Percentiles rank a stretch among this genome's conserved stretches.
Evolutionary conservation across 2,888 invertebrate species (phyloP).

Genomic region (Ochropleura leucogaster): DNA sequence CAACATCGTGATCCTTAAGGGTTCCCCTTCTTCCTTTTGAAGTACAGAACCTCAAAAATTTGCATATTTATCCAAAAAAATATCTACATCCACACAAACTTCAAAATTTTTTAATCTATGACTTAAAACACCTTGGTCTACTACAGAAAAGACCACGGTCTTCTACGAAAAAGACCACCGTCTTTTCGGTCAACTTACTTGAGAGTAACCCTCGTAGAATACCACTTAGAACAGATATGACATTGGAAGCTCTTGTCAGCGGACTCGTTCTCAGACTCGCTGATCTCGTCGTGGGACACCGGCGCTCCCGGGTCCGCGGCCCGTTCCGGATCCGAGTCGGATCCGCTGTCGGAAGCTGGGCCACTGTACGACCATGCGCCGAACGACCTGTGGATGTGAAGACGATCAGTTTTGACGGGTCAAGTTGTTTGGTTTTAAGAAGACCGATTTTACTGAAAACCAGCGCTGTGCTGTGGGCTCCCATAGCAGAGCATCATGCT

Average conservation of each 20-base stretch:
- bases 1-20: too few species aligned
- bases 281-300: conserved; percentile 80
- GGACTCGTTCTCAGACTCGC: conserved; percentile 86
- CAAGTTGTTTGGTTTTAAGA: background rate
- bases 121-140: background rate
- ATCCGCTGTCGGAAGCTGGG: conserved; percentile 73
- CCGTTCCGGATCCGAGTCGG: conserved; percentile 79
- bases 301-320: conserved; percentile 61
- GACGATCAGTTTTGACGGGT: conserved; percentile 47
- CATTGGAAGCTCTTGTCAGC: conserved; percentile 89
- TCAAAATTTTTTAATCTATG: background rate
- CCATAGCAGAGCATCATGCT: too few species aligned
- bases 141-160: background rate
- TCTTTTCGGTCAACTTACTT: conserved; percentile 76
- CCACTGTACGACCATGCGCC: conserved; percentile 79
- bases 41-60: background rate
- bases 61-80: background rate
- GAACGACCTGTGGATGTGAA: conserved; percentile 73
- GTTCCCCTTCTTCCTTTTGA: too few species aligned
- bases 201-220: conserved; percentile 86
- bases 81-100: background rate
- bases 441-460: too few species aligned
- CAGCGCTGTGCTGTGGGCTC: too few species aligned
- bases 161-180: background rate
- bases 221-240: conserved; percentile 88